Evolutionary conservation across 2,113 vertebrate genomes (phyloP).

Genomic region (Coryphaenoides rupestris): DNA sequence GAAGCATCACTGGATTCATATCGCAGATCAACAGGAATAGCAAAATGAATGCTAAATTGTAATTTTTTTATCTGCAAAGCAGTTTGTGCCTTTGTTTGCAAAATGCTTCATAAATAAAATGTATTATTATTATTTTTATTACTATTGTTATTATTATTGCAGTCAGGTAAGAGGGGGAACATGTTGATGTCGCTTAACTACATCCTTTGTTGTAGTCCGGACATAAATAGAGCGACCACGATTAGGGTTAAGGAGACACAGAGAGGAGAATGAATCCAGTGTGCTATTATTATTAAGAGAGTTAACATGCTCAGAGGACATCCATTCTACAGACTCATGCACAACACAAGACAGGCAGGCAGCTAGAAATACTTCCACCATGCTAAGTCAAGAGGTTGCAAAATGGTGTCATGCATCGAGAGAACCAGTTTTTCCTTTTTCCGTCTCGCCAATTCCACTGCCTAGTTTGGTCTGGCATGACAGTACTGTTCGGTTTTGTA

Average conservation of each 20-base stretch:
- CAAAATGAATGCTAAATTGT: too few species aligned
- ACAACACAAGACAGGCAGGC: conserved; percentile 64
- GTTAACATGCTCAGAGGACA: conserved; percentile 46
- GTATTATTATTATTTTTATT: not conserved
- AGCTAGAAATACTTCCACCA: conserved; percentile 54
- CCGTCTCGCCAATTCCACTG: too few species aligned
- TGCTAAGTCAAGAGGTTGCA: conserved; percentile 60
- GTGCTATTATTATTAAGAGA: conserved; percentile 58
- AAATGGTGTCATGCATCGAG: conserved; percentile 61
- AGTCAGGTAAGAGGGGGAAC: not conserved
- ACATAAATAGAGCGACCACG: conserved; percentile 14
- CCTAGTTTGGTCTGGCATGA: too few species aligned
- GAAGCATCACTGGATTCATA: too few species aligned
- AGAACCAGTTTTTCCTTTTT: conserved; percentile 8
- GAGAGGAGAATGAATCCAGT: conserved; percentile 61
- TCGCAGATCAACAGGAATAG: too few species aligned
- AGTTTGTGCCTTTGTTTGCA: too few species aligned
- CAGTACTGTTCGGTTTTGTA: too few species aligned
- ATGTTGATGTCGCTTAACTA: conserved; percentile 7
- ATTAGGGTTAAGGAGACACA: not conserved
- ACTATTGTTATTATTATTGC: not conserved
- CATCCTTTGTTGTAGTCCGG: conserved; percentile 1
- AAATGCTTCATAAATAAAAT: too few species aligned
- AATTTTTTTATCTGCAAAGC: too few species aligned
- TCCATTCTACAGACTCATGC: conserved; percentile 58